Conservation (phyloP, 2,888 invertebrate species). For the Metellina segmentata region DNA sequence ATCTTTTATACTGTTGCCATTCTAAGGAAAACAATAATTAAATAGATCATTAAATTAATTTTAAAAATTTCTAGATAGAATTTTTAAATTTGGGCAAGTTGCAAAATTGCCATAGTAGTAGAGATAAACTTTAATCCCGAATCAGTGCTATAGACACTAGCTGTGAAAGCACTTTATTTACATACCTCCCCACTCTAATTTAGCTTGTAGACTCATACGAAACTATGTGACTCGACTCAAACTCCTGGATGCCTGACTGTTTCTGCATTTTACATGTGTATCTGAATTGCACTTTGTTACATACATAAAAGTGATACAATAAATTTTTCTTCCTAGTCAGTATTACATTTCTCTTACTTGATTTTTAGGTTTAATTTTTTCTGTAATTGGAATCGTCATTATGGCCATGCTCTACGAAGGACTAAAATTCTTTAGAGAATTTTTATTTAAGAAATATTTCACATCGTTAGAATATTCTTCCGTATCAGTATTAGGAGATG, state of each 20-base stretch:
- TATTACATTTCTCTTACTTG: background rate
- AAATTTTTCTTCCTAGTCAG: background rate
- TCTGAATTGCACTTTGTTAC: background rate
- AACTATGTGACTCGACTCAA: too few relatives aligned
- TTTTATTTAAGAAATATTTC: slow-evolving; percentile 73
- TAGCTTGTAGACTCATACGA: background rate
- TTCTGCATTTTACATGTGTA: background rate
- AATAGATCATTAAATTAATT: too few relatives aligned
- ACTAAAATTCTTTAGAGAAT: slow-evolving; percentile 89
- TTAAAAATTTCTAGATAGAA: too few relatives aligned
- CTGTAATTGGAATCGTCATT: slow-evolving; percentile 94
- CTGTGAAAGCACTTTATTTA: too few relatives aligned
- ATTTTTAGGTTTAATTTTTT: slow-evolving; percentile 86
- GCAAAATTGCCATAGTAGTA: too few relatives aligned
- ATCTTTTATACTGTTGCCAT: too few relatives aligned
- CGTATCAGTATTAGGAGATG: slow-evolving; percentile 75
- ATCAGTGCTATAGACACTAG: too few relatives aligned
- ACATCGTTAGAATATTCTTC: slow-evolving; percentile 75
- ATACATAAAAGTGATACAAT: background rate
- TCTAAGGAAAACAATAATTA: too few relatives aligned
- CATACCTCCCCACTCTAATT: background rate
- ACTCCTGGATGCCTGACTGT: too few relatives aligned
- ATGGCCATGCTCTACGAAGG: slow-evolving; percentile 97
- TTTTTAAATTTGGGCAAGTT: too few relatives aligned
- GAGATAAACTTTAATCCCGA: too few relatives aligned